Conservation (phyloP, 2,113 vertebrate genomes). For the Hemichromis elongatus region DNA sequence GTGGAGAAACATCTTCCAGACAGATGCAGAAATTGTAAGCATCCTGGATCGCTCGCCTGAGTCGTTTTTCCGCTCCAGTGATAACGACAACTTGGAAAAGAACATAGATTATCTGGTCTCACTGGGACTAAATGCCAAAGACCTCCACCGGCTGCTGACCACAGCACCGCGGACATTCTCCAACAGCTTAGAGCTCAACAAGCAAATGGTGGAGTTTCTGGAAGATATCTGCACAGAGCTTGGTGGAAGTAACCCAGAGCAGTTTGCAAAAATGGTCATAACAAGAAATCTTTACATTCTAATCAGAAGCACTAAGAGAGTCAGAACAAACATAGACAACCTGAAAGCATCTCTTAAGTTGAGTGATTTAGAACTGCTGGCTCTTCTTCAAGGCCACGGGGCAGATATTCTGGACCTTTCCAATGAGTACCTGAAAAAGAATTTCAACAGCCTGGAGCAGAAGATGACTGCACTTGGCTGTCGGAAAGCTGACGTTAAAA, state of each 20-base stretch:
- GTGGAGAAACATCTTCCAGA: conserved; percentile 74
- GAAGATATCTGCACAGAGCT: conserved; percentile 59
- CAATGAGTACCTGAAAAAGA: conserved; percentile 69
- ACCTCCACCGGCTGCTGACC: conserved; percentile 72
- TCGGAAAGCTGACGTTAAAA: conserved; percentile 50
- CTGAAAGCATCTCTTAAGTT: conserved; percentile 65
- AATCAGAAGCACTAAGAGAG: conserved; percentile 75
- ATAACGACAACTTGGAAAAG: conserved; percentile 75
- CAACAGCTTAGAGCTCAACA: conserved; percentile 76
- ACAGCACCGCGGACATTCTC: conserved; percentile 77
- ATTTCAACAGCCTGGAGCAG: conserved; percentile 57
- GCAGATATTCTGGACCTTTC: conserved; percentile 74
- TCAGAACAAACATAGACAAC: conserved; percentile 68
- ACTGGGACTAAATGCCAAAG: conserved; percentile 65
- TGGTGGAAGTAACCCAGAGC: conserved; percentile 53
- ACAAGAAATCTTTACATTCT: conserved; percentile 78
- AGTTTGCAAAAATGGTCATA: conserved; percentile 71
- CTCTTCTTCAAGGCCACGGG: conserved; percentile 64
- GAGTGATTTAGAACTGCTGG: conserved; percentile 63
- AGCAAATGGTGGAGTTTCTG: conserved; percentile 70
- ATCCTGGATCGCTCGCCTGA: conserved; percentile 76
- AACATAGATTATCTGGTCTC: conserved; percentile 76
- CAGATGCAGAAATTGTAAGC: conserved; percentile 72
- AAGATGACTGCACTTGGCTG: conserved; percentile 66
- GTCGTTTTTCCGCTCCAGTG: conserved; percentile 78